Base-by-base conservation (phyloP, 2,113 vertebrate genomes). In the Labrus mixtus region DNA sequence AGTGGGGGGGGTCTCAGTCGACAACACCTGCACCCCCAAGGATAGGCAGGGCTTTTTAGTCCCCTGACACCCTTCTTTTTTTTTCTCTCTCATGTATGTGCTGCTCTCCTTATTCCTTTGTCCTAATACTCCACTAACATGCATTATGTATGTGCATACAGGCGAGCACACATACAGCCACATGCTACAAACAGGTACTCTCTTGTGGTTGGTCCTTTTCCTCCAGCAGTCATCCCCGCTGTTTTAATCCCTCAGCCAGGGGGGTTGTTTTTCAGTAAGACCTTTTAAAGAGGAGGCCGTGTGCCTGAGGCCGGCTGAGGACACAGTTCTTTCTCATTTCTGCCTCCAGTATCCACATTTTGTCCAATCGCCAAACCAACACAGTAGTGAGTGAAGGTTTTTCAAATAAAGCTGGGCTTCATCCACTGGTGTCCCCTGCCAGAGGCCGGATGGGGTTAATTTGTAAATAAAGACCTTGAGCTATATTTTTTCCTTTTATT, bases 1-100 rank as follows among this genome's bases (percentile, higher is more conserved):
- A 81, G 76, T 86, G 25, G 25, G 25, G 25, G 25, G 46, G 87
- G 76, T 64, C 83, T 82, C 75, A 72, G 59, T 48, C 86, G 70
- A 85, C 75, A 81, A 78, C 89, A 90, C 85, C 80, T 86, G 87
- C 67, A 2, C 65, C 79, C 68, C 67, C 37, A 76, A 72, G 71
- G 57, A 84, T 73, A 78, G 86, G 64, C 45, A 46, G 70, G 69
- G 61, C 78, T 79, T 55, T 83, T 56, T 73, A 59, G 46, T 76
- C 76, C 76, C 75, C 12, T 33, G 73, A 78, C 59, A n/a, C 58
- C 56, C 46, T 23, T 53, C 46, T 23, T 53, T 36, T 57, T 69
- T 55, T 57, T 36, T 45, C 7, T n/a, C 17, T 48, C 23, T 73
- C 74, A 76, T 83, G 58, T 75, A 75, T 78, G 61, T 83, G 78